phyloP scores from a whole-genome alignment of 1,140 invertebrate genomes.

The Drosophila albomicans region DNA sequence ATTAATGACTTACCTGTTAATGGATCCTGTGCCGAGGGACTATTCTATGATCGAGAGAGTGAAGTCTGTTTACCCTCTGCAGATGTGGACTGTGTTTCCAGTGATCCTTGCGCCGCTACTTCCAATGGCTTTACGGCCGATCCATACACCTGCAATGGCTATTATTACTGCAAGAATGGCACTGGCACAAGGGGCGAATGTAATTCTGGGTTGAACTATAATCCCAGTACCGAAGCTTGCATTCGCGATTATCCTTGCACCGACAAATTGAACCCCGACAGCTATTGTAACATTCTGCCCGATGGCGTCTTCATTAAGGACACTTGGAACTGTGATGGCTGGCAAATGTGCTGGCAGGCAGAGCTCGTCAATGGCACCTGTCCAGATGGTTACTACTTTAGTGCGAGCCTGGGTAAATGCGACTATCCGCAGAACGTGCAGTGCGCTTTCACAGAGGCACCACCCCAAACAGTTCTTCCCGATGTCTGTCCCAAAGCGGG shows the following conservation, averaged over 20 bases:
- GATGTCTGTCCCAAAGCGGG: conserved; percentile 54
- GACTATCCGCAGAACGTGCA: conserved; percentile 68
- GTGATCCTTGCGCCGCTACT: conserved; percentile 62
- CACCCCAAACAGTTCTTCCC: conserved; percentile 32
- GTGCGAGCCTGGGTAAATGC: conserved; percentile 51
- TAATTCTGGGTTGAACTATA: conserved; percentile 64
- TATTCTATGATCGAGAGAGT: conserved; percentile 67
- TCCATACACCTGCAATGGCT: conserved; percentile 76
- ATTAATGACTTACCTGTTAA: conserved; percentile 49
- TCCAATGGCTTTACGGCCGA: conserved; percentile 65
- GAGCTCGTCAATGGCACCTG: conserved; percentile 61
- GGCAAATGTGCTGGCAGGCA: conserved; percentile 68
- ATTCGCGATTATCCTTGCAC: conserved; percentile 63
- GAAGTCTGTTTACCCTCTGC: conserved; percentile 49
- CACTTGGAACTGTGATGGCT: conserved; percentile 58
- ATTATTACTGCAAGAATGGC: conserved; percentile 73
- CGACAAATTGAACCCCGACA: conserved; percentile 60
- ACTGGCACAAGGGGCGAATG: conserved; percentile 57
- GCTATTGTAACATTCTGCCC: conserved; percentile 73
- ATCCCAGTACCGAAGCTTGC: conserved; percentile 62
- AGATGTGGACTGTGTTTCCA: conserved; percentile 68
- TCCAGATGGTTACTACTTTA: conserved; percentile 66
- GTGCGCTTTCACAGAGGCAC: conserved; percentile 35
- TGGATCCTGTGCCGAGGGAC: conserved; percentile 53
- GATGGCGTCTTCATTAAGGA: conserved; percentile 75